Percentiles rank a stretch among this genome's conserved stretches.
These are phyloP conservation scores for Beroe forskalii DNA, from an alignment of 37 sponge, comb jelly and placozoan species.

Conservation along the genomic window DNA sequence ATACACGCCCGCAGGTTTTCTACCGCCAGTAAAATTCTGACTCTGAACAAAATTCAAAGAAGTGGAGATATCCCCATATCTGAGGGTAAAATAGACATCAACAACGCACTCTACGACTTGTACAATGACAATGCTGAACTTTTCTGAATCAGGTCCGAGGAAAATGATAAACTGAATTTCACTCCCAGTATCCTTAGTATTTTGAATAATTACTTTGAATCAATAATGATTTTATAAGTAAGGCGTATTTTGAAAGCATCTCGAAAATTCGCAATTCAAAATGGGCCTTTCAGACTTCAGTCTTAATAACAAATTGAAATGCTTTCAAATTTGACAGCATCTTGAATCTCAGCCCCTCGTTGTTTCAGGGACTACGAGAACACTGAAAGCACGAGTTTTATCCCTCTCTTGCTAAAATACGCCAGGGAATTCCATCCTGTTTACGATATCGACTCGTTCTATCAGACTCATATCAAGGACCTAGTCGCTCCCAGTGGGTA, in stretches of 20 bases:
- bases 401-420: not conserved
- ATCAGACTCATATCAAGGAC: not conserved
- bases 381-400: not conserved
- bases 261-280: too few relatives aligned
- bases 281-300: too few relatives aligned
- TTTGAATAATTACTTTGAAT: too few relatives aligned
- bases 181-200: too few relatives aligned
- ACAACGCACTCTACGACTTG: not conserved
- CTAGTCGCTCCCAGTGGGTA: too few relatives aligned
- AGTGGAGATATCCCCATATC: not conserved
- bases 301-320: too few relatives aligned
- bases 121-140: not conserved
- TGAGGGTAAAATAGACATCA: not conserved
- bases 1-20: constrained; percentile 44
- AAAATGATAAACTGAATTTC: too few relatives aligned
- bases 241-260: too few relatives aligned
- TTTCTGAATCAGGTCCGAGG: too few relatives aligned
- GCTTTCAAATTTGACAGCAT: too few relatives aligned
- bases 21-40: not conserved
- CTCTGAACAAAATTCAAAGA: not conserved
- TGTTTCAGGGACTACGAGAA: constrained; percentile 5
- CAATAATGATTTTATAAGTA: too few relatives aligned
- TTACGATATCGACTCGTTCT: not conserved
- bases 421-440: not conserved
- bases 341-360: too few relatives aligned